Evolutionary conservation across 2,797 vertebrate genomes (phyloP), one percentile per base, ranked within the genome.

Genomic region (Catostomus latipinnis): DNA sequence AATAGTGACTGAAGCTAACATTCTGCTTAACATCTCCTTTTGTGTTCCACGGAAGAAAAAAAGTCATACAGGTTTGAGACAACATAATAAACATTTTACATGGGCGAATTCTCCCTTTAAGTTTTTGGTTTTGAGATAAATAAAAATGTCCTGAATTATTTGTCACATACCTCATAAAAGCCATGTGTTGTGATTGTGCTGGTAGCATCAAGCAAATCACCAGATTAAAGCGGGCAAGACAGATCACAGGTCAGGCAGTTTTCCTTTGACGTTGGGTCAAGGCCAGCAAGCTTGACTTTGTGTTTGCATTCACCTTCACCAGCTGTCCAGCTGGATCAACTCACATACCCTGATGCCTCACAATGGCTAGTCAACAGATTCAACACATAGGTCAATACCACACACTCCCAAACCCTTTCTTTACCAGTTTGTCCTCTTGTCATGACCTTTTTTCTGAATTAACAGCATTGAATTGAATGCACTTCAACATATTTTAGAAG

Each of bases 241-340:
- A 81, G 86, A 83, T 71, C 86, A 86, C 9, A 78, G 87, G 84
- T 90, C 88, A 87, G 81, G 80, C 65, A 68, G 86, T 88, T 88
- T 89, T 88, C 80, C 89, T 94, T 92, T 93, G 91, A 93, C 84
- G 77, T 79, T 45, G 57, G 72, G 67, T 81, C 80, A 78, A 45
- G 87, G 87, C 84, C 12, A 76, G 78, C 85, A 76, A 74, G 88
- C 83, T 86, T 90, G 91, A 92, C 93, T 91, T 90, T 92, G 90
- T 84, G 83, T 74, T 82, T 85, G 82, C 56, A 81, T 83, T 87
- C 67, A 90, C 89, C 89, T 89, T 82, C 67, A 88, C 81, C 90
- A 90, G 90, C 85, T 91, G 91, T 86, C 85, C 86, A 43, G 60
- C 56, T 65, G 67, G 63, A 83, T 90, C 89, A 87, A 90, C 88